These are phyloP conservation scores for Elanus axillaris DNA, from an alignment of 2,113 vertebrate genomes.

Conservation along the genomic window DNA sequence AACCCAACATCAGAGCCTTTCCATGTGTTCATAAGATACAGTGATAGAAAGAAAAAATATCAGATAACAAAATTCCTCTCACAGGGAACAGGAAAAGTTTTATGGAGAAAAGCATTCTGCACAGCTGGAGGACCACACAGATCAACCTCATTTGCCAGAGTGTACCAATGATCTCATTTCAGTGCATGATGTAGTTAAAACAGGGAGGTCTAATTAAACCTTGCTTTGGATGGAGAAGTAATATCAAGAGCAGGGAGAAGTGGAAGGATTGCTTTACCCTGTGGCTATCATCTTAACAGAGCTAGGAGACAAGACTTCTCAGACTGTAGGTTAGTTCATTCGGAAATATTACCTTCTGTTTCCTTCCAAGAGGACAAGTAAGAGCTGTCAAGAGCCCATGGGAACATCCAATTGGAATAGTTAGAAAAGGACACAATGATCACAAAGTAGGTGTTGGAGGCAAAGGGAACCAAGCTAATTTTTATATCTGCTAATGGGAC, in stretches of 20 bases:
- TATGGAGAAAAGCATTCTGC: constrained; percentile 34
- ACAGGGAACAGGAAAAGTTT: constrained; percentile 43
- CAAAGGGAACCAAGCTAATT: not conserved
- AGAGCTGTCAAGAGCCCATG: not conserved
- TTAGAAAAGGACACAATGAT: not conserved
- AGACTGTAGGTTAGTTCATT: not conserved
- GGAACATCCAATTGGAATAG: not conserved
- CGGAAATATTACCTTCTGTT: not conserved
- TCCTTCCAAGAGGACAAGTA: not conserved
- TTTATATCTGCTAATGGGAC: not conserved
- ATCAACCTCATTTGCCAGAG: constrained; percentile 40
- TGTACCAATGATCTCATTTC: constrained; percentile 54
- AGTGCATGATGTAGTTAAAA: constrained; percentile 11
- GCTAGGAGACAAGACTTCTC: not conserved
- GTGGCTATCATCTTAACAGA: not conserved
- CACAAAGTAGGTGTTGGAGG: not conserved
- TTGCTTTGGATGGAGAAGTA: constrained; percentile 15
- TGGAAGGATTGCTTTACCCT: not conserved
- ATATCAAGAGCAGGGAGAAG: not conserved
- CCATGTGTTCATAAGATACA: not conserved
- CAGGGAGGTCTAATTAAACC: constrained; percentile 34
- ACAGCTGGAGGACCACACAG: constrained; percentile 68
- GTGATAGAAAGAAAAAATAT: not conserved
- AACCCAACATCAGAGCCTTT: not conserved
- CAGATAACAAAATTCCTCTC: not conserved